Evolutionary conservation across 2,888 invertebrate species (phyloP), one percentile per base, ranked within the genome.

Genomic region (Xanthorhoe spadicearia): DNA sequence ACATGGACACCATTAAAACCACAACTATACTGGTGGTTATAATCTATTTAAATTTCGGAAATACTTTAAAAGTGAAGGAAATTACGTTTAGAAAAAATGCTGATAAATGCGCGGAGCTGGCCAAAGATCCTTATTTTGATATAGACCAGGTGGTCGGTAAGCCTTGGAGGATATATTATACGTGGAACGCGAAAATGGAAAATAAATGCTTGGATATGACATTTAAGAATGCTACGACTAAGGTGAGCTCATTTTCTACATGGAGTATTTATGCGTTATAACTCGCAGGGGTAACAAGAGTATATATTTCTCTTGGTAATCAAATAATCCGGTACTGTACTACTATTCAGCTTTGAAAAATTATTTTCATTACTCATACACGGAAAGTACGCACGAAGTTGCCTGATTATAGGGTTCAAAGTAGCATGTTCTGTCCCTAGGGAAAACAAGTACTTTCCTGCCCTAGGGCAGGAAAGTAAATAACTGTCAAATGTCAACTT

Each of bases 131-230:
- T 0, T 86, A 79, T 58, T 92, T 91, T 57, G 87, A 87, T 17
- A 71, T 79, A 0, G 86, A 90, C 0, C 60, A 84, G 61, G 80
- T 90, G 0, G 54, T 86, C 0, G 87, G 85, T 0, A 79, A 74
- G 19, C 76, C 83, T 0, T 92, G 92, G 91, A 76, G 87, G 48
- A 82, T 90, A 10, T 89, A 87, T 61, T 86, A 87, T 32, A 77
- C 86, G 0, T 92, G 90, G 90, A 86, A 88, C 49, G 76, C 87
- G 74, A 79, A 82, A 1, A 23, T 87, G 66, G 79, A 79, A 0
- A 54, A 71, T 0, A 82, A 79, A 58, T 91, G 91, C 54, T 49
- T 90, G 61, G 87, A 90, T 72, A 78, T 91, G 71, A 73, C 62
- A 1, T 87, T 87, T 59, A 84, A 74, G 62, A 85, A 84, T 55